Base-by-base conservation (phyloP, 2,113 vertebrate genomes). In the Pipa parva region DNA sequence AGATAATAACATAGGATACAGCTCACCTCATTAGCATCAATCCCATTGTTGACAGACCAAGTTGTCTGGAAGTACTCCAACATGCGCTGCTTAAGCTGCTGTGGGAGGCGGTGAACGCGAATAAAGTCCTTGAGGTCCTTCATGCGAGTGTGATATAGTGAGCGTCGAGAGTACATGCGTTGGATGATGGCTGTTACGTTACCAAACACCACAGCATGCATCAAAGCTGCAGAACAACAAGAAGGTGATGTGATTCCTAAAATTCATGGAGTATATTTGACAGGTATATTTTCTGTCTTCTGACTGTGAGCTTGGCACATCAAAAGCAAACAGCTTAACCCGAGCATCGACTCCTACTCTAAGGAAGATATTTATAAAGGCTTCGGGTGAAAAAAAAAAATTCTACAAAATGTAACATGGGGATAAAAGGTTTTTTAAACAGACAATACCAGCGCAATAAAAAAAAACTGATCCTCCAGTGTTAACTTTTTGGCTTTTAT, bases 81-180 rank as follows among this genome's bases (percentile, higher is more conserved):
- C 94, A 97, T 89, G 65, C 96, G 87, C 85, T 98, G 96, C 77
- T 98, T 98, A 70, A 99, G 92, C 70, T 93, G 92, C 78, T 94
- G 90, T 15, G 96, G 95, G 20, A 99, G 89, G 54, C 90, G 90
- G 37, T 99, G 94, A 72, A 97, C 92, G 0, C 95, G 88, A 75
- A 95, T 97, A 76, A 99, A 99, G 77, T 99, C 96, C 73, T 98
- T 97, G 49, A 99, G 90, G 77, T 99, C 96, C 80, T 95, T 97
- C 92, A 97, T 92, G 64, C 93, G 92, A 4, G 92, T 94, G 85
- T 98, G 96, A 81, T 99, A 99, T 74, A 97, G 92, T 0, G 95
- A 98, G 28, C 95, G 94, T 1, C 96, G 91, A 0, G 93, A 95
- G 76, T 99, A 97, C 96, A 99, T 97, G 77, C 95, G 95, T 87